These are phyloP conservation scores for Periophthalmus magnuspinnatus DNA, from an alignment of 2,797 vertebrate species.

Conservation along the genomic window DNA sequence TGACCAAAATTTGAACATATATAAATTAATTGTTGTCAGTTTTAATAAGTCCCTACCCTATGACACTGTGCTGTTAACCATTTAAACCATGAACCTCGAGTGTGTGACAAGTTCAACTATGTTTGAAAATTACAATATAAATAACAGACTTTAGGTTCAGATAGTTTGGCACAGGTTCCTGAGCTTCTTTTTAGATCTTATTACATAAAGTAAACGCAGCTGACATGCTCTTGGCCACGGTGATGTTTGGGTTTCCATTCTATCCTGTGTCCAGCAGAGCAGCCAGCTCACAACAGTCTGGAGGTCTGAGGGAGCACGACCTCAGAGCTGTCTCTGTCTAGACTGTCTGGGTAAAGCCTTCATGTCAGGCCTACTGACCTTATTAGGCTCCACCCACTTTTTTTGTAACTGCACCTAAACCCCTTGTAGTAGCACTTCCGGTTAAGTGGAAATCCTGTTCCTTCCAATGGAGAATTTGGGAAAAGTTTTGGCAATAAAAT, in stretches of 20 bases:
- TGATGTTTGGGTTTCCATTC: constrained; percentile 70
- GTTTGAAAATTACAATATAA: neutral
- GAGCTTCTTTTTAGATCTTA: constrained; percentile 23
- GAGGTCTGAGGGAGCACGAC: constrained; percentile 39
- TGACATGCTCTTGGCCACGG: constrained; percentile 43
- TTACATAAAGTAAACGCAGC: constrained; percentile 54
- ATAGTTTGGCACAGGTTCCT: constrained; percentile 16
- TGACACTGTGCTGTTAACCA: too few relatives aligned
- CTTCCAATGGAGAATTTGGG: too few relatives aligned
- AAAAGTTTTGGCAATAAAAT: too few relatives aligned
- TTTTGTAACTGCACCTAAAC: too few relatives aligned
- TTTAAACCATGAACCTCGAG: neutral
- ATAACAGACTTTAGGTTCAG: neutral
- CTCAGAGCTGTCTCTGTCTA: constrained; percentile 51
- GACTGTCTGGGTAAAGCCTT: constrained; percentile 34
- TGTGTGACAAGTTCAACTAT: constrained; percentile 1
- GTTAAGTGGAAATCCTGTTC: too few relatives aligned
- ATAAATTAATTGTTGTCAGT: neutral
- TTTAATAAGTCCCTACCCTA: neutral
- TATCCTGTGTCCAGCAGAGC: constrained; percentile 60
- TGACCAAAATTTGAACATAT: neutral
- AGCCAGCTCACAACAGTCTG: constrained; percentile 65
- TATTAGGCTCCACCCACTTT: too few relatives aligned
- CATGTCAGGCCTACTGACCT: constrained; percentile 22
- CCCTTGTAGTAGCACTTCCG: too few relatives aligned